These are phyloP conservation scores for Microcebus murinus DNA, from an alignment of 2,113 vertebrate species.

Conservation along the genomic window DNA sequence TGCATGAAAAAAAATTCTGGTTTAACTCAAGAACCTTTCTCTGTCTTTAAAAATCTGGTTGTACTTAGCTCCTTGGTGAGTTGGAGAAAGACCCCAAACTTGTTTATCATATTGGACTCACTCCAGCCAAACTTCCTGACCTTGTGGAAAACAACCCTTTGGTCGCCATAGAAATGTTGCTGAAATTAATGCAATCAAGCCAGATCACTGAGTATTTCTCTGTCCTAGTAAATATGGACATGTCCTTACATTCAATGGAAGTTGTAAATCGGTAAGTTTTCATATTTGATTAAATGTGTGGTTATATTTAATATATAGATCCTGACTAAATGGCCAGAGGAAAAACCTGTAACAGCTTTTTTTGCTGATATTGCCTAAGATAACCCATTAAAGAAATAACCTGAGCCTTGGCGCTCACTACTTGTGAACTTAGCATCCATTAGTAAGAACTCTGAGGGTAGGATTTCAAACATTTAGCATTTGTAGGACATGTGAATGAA, in stretches of 20 bases:
- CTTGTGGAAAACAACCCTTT: conserved; percentile 99
- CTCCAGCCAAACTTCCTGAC: conserved; percentile 96
- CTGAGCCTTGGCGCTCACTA: not conserved
- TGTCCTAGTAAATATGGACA: conserved; percentile 99
- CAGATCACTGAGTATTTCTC: conserved; percentile 99
- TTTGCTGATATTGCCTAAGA: not conserved
- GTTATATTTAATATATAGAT: not conserved
- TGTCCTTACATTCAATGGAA: conserved; percentile 99
- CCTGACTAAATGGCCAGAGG: not conserved
- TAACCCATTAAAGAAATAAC: not conserved
- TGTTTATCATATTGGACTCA: conserved; percentile 97
- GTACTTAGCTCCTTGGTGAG: conserved; percentile 93
- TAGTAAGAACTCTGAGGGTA: not conserved
- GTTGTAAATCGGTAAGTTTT: conserved; percentile 96
- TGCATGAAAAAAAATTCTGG: not conserved
- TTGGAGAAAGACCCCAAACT: conserved; percentile 98
- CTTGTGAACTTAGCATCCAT: not conserved
- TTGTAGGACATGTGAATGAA: not conserved
- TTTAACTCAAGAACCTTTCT: conserved; percentile 9
- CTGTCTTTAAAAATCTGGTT: not conserved
- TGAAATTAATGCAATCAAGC: conserved; percentile 99
- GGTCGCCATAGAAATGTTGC: conserved; percentile 98
- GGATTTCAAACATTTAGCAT: not conserved
- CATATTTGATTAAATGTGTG: not conserved
- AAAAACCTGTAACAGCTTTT: not conserved